Percentiles rank a stretch among this genome's conserved stretches.
Conservation (phyloP, 64 coral and sea anemone species). For the Pocillopora verrucosa region DNA sequence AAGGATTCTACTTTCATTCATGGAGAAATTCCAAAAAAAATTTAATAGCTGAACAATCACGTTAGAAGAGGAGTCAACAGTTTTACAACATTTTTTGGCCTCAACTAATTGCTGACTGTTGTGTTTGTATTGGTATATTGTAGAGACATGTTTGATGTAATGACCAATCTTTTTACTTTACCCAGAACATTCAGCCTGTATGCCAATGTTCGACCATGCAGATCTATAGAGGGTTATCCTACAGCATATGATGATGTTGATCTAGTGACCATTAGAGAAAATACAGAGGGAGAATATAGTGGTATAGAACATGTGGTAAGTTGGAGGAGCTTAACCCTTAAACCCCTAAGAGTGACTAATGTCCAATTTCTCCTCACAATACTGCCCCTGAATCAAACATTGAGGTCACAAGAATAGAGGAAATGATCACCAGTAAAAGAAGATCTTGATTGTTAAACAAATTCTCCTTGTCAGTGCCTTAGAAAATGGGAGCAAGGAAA, state of each 20-base stretch:
- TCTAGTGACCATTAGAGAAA: slow-evolving; percentile 92
- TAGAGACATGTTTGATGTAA: not conserved
- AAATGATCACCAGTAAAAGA: too few species aligned
- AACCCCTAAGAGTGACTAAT: not conserved
- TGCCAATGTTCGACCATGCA: slow-evolving; percentile 95
- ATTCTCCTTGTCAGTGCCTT: not conserved
- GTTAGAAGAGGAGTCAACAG: too few species aligned
- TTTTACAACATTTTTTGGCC: too few species aligned
- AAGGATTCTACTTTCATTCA: too few species aligned
- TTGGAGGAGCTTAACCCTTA: not conserved
- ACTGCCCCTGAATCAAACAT: too few species aligned
- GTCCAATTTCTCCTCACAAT: too few species aligned
- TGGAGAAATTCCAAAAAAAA: too few species aligned
- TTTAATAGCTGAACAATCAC: too few species aligned
- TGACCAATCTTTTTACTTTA: not conserved
- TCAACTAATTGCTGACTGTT: not conserved
- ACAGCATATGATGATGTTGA: slow-evolving; percentile 87
- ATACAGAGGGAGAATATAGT: slow-evolving; percentile 98
- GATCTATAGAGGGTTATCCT: slow-evolving; percentile 91
- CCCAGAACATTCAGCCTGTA: slow-evolving; percentile 81
- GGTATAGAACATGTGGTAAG: slow-evolving; percentile 96
- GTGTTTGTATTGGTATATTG: not conserved
- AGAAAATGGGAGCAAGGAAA: not conserved
- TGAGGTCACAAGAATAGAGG: too few species aligned
- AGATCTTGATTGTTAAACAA: not conserved